Base-by-base conservation (phyloP, 2,797 vertebrate genomes). In the Darevskia mixta region DNA sequence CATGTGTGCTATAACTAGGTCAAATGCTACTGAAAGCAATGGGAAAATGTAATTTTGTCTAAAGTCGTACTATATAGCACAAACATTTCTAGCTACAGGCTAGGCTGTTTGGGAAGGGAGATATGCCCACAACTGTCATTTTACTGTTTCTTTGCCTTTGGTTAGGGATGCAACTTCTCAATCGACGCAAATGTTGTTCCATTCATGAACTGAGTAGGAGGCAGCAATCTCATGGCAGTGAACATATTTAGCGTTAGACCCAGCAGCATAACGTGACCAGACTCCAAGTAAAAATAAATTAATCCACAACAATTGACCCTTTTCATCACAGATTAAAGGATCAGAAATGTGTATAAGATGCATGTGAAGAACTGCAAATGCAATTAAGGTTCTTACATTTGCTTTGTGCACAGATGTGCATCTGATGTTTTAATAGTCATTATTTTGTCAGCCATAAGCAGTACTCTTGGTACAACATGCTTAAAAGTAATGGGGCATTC, bases 361-460 rank as follows among this genome's bases (percentile, higher is more conserved):
- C 43, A 58, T 72, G 77, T 11, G 45, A 64, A 66, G 78, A 91
- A 80, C 3, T 85, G 45, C 3, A 85, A 85, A 86, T 45, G 0
- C 88, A 90, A 77, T 20, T 88, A 91, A 90, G 41, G 27, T 88
- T 86, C 55, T 1, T 1, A 1, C 61, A 1, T 38, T 69, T 13
- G 20, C 86, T 90, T 90, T 91, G 75, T 49, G 85, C 43, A 45
- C 17, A 86, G 11, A 11, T 78, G 2, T 0, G 0, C 32, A 29
- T 58, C 8, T 43, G 38, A 92, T 87, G 38, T 41, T 11, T 86
- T 86, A 82, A 13, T 61, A 80, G 11, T 86, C 84, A 41, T 41
- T 90, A 82, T 80, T 93, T 93, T 88, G 67, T 88, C 49, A 45
- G 82, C 79, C 29, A 55, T 58, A 86, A 92, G 43, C 58, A 78